Evolutionary conservation across 2,113 vertebrate genomes (phyloP).

Genomic region (Ctenomys sociabilis): DNA sequence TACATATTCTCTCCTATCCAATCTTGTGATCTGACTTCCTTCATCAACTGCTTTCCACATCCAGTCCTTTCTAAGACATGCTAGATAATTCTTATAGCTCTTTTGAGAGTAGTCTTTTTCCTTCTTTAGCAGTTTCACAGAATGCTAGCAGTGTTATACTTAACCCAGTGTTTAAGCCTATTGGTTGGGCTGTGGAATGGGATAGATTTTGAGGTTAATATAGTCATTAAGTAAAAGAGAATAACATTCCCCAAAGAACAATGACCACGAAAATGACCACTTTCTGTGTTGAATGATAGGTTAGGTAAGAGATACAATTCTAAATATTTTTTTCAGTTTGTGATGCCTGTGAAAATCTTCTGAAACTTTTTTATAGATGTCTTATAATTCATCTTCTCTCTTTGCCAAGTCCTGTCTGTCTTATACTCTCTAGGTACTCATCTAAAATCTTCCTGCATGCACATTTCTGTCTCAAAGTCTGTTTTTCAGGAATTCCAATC

Average conservation of each 20-base stretch:
- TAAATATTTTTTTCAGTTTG: background rate
- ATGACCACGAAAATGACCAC: background rate
- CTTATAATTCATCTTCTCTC: background rate
- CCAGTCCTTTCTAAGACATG: background rate
- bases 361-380: background rate
- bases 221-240: background rate
- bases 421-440: background rate
- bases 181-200: background rate
- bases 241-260: background rate
- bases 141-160: background rate
- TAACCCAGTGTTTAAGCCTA: background rate
- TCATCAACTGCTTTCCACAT: background rate
- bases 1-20: background rate
- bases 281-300: background rate
- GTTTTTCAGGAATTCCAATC: constrained; percentile 8
- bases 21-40: background rate
- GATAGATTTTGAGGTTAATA: background rate
- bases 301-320: background rate
- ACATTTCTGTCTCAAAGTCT: background rate
- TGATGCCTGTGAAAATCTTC: background rate
- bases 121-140: background rate
- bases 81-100: background rate
- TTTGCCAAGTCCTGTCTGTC: background rate
- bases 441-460: background rate
- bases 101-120: background rate